Evolutionary conservation across 2,113 vertebrate species (phyloP), one percentile per base, ranked within the genome.

Genomic region (Panurus biarmicus): DNA sequence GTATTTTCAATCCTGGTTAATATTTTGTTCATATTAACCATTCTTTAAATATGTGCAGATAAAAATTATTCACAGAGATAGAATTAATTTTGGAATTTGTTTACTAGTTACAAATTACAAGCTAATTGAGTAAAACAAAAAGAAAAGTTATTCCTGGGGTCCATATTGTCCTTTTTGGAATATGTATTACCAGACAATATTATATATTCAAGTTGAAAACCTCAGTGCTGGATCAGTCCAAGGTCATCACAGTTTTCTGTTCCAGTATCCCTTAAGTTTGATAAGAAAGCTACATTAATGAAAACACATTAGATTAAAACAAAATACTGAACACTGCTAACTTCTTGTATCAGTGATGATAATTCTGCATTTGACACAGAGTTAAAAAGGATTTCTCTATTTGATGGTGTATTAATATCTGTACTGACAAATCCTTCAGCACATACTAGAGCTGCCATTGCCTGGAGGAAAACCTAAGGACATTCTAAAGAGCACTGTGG

Each of bases 401-500:
- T 92, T 96, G 94, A 95, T 95, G 62, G 58, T 90, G 73, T 58
- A 81, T 92, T 96, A 95, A 90, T 96, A 93, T 92, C 78, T 95
- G 78, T 77, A 95, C 75, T 81, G 85, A 87, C 81, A 95, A 96
- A 97, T 94, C 89, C 82, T 96, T 92, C 86, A 95, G 81, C 84
- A 85, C 65, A 93, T 69, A 81, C 47, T 91, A 36, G 88, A 94
- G 72, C 50, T 96, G 69, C 93, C 86, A 80, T 94, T 94, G 97
- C 95, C 97, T 96, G 93, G 70, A 96, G 95, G 94, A 93, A 97
- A 97, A 96, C 95, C 93, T 96, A 96, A 96, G 97, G 95, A 97
- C 84, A 96, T 96, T 96, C 71, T 94, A 95, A 96, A 95, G 35
- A 95, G 75, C 64, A 48, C 54, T 71, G 66, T 58, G 76, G 53